These are phyloP conservation scores for Ormyrus rosae DNA, from an alignment of 2,888 invertebrate genomes.

Conservation along the genomic window DNA sequence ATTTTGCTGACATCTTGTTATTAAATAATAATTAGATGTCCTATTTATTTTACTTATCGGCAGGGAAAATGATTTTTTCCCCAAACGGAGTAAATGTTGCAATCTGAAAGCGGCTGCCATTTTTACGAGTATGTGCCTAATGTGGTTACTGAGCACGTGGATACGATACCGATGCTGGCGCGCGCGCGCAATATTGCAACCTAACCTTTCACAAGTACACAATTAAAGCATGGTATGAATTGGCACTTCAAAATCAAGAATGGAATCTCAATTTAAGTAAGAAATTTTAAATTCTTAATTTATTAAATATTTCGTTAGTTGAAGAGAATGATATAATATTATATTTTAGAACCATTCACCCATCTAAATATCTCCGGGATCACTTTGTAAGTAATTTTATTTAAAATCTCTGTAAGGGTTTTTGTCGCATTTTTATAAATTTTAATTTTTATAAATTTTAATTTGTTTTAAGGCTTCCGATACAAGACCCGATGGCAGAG, in stretches of 20 bases:
- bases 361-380: slow-evolving; percentile 85
- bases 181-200: slow-evolving; percentile 1
- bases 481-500: slow-evolving; percentile 87
- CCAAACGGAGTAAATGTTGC: slow-evolving; percentile 64
- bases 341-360: slow-evolving; percentile 83
- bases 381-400: slow-evolving; percentile 77
- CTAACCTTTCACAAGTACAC: slow-evolving; percentile 32
- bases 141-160: background rate
- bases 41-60: slow-evolving; percentile 58
- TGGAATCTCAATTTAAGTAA: slow-evolving; percentile 67
- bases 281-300: slow-evolving; percentile 17
- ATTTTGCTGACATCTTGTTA: slow-evolving; percentile 59
- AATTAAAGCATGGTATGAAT: slow-evolving; percentile 3
- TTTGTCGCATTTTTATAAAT: slow-evolving; percentile 29
- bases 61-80: slow-evolving; percentile 63
- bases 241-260: slow-evolving; percentile 47
- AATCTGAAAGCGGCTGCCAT: slow-evolving; percentile 69
- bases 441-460: slow-evolving; percentile 54
- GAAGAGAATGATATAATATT: slow-evolving; percentile 12
- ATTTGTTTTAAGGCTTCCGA: slow-evolving; percentile 77
- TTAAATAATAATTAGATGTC: slow-evolving; percentile 55
- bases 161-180: background rate
- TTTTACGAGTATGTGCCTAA: slow-evolving; percentile 44
- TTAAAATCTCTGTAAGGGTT: background rate
- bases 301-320: slow-evolving; percentile 2